These are phyloP conservation scores for Tillus elongatus DNA, from an alignment of 2,888 invertebrate species.

Conservation along the genomic window DNA sequence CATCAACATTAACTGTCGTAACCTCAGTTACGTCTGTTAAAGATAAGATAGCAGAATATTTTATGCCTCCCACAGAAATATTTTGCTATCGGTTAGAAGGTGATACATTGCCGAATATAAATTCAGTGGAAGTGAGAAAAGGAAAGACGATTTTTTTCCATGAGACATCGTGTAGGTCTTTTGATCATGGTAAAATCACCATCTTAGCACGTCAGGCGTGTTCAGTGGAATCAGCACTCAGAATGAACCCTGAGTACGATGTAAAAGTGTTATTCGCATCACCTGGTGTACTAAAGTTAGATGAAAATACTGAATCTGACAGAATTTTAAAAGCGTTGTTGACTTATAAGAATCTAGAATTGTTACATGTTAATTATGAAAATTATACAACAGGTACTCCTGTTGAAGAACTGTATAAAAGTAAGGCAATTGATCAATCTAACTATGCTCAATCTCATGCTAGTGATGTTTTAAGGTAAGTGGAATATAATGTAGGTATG, in stretches of 20 bases:
- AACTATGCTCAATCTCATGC: constrained; percentile 51
- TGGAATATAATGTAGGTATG: no score
- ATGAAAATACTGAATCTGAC: constrained; percentile 27
- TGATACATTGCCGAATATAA: constrained; percentile 31
- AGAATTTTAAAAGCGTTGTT: constrained; percentile 36
- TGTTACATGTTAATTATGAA: constrained; percentile 44
- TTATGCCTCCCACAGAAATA: no score
- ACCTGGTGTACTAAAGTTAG: constrained; percentile 33
- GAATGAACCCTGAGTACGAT: constrained; percentile 48
- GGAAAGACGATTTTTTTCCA: constrained; percentile 55
- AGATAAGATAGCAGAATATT: no score
- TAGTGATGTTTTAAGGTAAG: constrained; percentile 49
- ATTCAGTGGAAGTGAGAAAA: constrained; percentile 26
- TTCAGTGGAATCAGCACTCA: constrained; percentile 59
- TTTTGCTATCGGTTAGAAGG: constrained; percentile 27
- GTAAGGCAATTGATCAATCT: constrained; percentile 44
- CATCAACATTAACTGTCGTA: no score
- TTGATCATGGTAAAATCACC: constrained; percentile 36
- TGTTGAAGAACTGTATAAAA: constrained; percentile 46
- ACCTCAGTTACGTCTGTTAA: no score
- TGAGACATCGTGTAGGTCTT: constrained; percentile 53
- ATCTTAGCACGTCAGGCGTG: constrained; percentile 54
- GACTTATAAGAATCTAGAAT: constrained; percentile 44
- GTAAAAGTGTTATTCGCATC: constrained; percentile 50
- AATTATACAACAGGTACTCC: constrained; percentile 49